A percentile compares a stretch with the other conserved stretches of the same genome.
Evolutionary conservation across 2,888 invertebrate species (phyloP).

Genomic region (Marronus borbonicus): DNA sequence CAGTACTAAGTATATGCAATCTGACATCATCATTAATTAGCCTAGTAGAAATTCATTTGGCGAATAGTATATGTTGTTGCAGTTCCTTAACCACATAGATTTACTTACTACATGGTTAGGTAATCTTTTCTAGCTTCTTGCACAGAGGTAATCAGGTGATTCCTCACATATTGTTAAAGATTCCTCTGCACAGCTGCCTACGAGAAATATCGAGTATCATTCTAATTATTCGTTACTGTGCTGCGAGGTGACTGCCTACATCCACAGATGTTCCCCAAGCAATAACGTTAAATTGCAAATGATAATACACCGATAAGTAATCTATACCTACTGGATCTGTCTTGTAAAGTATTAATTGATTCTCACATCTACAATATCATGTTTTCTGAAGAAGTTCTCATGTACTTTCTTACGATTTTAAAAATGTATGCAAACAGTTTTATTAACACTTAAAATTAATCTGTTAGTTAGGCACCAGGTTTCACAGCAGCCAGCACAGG

Average conservation of each 20-base stretch:
- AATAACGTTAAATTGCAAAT: not conserved
- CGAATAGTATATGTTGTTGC: too few relatives aligned
- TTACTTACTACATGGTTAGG: too few relatives aligned
- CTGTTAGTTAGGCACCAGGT: not conserved
- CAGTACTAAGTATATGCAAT: too few relatives aligned
- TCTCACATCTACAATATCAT: not conserved
- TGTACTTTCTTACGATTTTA: not conserved
- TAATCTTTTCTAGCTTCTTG: too few relatives aligned
- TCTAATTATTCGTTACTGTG: not conserved
- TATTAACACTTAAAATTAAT: not conserved
- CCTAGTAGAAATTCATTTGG: too few relatives aligned
- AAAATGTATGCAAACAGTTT: not conserved
- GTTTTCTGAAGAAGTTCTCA: not conserved
- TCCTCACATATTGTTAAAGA: too few relatives aligned
- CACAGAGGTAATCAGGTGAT: too few relatives aligned
- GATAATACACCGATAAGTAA: not conserved
- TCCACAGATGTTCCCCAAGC: not conserved
- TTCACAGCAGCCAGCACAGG: not conserved
- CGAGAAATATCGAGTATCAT: not conserved
- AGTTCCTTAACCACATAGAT: too few relatives aligned
- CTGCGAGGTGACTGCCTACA: not conserved
- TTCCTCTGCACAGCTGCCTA: too few relatives aligned
- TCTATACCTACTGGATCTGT: not conserved
- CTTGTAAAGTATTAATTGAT: not conserved
- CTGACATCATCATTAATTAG: too few relatives aligned